phyloP scores from a whole-genome alignment of 64 coral and sea anemone genomes.

The Anthopleura sola region DNA sequence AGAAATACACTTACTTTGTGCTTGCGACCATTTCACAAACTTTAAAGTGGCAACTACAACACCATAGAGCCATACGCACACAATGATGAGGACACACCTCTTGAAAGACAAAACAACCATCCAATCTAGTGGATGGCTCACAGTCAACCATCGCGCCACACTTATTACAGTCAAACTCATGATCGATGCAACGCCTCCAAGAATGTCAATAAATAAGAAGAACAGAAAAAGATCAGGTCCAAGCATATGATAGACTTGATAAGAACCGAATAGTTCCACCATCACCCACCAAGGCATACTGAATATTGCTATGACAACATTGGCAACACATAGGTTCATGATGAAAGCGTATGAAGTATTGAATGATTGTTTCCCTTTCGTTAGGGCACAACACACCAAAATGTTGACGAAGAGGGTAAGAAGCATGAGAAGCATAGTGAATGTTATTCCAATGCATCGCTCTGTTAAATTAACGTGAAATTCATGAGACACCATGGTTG shows the following conservation, averaged over 20 bases:
- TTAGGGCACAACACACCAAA: not conserved
- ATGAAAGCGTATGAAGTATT: conserved; percentile 13
- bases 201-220: not conserved
- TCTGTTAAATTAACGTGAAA: not conserved
- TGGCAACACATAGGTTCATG: not conserved
- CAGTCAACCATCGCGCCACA: not conserved
- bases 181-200: conserved; percentile 7
- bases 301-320: not conserved
- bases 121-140: not conserved
- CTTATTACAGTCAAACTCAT: conserved; percentile 15
- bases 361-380: not conserved
- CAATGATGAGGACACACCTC: not conserved
- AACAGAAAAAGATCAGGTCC: not conserved
- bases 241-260: not conserved
- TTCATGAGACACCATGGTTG: not conserved
- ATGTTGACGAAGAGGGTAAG: not conserved
- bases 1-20: conserved; percentile 9
- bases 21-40: conserved; percentile 1
- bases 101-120: not conserved
- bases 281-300: conserved; percentile 21
- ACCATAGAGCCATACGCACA: not conserved
- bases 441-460: conserved; percentile 12
- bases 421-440: not conserved
- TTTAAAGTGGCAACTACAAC: not conserved
- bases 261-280: not conserved